A percentile compares a stretch with the other conserved stretches of the same genome.
Conservation (phyloP, 2,797 vertebrate genomes). For the Decapterus maruadsi region DNA sequence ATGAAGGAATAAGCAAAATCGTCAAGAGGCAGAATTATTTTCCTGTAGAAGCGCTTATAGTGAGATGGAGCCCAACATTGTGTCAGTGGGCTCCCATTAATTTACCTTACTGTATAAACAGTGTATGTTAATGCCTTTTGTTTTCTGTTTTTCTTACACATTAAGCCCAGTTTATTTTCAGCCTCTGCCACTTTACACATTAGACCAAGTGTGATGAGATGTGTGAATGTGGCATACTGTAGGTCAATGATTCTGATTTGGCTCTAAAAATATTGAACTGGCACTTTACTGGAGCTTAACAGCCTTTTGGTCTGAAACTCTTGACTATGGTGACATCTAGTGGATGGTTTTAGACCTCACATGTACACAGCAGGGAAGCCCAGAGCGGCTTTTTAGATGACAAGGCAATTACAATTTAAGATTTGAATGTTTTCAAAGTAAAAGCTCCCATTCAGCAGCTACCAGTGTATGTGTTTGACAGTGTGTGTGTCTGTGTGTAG, state of each 20-base stretch:
- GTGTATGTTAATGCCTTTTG: neutral
- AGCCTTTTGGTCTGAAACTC: neutral
- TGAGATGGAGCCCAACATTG: neutral
- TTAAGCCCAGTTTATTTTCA: neutral
- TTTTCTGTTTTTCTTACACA: neutral
- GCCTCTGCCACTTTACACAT: neutral
- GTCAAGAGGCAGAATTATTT: neutral
- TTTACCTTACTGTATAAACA: neutral
- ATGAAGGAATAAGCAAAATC: neutral
- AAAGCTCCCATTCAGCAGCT: neutral
- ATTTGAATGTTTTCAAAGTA: neutral
- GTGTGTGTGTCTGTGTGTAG: slow-evolving; percentile 67
- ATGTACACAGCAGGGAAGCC: neutral
- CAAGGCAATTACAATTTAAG: neutral
- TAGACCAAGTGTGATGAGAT: neutral
- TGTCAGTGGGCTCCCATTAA: neutral
- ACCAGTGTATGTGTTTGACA: neutral
- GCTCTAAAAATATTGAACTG: too few relatives aligned
- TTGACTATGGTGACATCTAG: slow-evolving; percentile 54
- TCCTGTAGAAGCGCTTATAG: neutral
- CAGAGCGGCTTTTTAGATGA: neutral
- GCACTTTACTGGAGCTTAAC: neutral
- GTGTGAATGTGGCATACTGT: too few relatives aligned
- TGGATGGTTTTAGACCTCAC: slow-evolving; percentile 7
- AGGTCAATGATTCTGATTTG: too few relatives aligned